These are phyloP conservation scores for Labeo rohita DNA, from an alignment of 2,113 vertebrate genomes.

Conservation along the genomic window DNA sequence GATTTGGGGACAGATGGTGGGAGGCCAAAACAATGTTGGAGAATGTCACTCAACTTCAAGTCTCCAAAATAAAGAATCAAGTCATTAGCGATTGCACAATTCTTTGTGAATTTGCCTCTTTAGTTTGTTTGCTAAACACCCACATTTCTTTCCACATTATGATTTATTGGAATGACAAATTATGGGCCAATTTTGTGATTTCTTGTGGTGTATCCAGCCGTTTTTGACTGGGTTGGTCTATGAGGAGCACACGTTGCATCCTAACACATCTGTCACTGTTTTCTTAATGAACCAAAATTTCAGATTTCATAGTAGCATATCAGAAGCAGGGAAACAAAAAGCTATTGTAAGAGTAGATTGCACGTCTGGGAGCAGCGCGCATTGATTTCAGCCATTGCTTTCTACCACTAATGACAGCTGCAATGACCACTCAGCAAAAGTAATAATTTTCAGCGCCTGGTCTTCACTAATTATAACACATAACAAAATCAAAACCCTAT, in stretches of 20 bases:
- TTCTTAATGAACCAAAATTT: background rate
- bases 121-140: background rate
- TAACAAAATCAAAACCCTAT: background rate
- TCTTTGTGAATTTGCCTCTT: background rate
- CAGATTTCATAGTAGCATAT: background rate
- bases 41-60: slow-evolving; percentile 31
- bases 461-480: background rate
- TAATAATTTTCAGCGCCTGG: background rate
- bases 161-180: background rate
- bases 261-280: background rate
- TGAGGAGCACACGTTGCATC: background rate
- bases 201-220: background rate
- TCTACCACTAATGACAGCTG: background rate
- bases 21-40: slow-evolving; percentile 47
- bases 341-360: background rate
- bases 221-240: background rate
- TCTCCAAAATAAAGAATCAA: slow-evolving; percentile 34
- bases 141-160: background rate
- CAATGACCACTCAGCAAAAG: background rate
- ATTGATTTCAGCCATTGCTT: background rate
- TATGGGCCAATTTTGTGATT: background rate
- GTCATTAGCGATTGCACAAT: background rate
- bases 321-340: background rate
- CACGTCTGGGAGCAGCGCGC: background rate
- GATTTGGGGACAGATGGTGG: slow-evolving; percentile 59